Evolutionary conservation across 2,888 invertebrate species (phyloP), one percentile per base, ranked within the genome.

Genomic region (Empis stercorea): DNA sequence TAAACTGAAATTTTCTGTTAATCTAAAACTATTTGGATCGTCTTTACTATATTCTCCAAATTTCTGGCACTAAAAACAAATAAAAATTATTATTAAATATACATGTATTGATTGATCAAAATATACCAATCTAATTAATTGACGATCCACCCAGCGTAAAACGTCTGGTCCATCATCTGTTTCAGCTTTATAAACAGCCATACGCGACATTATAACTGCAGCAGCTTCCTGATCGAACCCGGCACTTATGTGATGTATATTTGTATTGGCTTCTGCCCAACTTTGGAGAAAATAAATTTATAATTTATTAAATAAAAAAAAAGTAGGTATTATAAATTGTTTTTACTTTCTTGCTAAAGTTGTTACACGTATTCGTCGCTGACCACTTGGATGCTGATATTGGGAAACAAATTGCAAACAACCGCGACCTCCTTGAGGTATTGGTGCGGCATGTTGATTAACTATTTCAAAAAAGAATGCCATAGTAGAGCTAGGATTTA

Each of bases 21-120:
- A 78, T 44, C 95, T 79, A 74, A 99, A 99, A 55, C 94, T 93
- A 64, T 87, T 88, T 14, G 95, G 93, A 71, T 97, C 95, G 64
- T 99, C 97, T 65, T 96, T 96, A 59, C 84, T 83, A 68, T 94
- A 99, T 65, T 99, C 96, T 47, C 97, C 99, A 73, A 99, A 99
- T 71, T 96, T 96, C 71, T 99, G 99, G 67, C 99, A 99, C 87
- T 95, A 71, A 45, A 76, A 73, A 54, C 40, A 40, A 4, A 44
- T n/a, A n/a, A 38, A 49, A 23, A 45, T 13, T 37, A 32, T 40
- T 43, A 41, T 2, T 27, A 27, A 27, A 6, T 27, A 27, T 27
- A 9, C 5, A 20, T 20, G 23, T 7, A 27, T 27, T 20, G n/a
- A 20, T 20, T 4, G 5, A 20, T 20, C 20, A 20, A 20, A 20